Evolutionary conservation across 2,113 vertebrate genomes (phyloP).

Genomic region (Perognathus longimembris): DNA sequence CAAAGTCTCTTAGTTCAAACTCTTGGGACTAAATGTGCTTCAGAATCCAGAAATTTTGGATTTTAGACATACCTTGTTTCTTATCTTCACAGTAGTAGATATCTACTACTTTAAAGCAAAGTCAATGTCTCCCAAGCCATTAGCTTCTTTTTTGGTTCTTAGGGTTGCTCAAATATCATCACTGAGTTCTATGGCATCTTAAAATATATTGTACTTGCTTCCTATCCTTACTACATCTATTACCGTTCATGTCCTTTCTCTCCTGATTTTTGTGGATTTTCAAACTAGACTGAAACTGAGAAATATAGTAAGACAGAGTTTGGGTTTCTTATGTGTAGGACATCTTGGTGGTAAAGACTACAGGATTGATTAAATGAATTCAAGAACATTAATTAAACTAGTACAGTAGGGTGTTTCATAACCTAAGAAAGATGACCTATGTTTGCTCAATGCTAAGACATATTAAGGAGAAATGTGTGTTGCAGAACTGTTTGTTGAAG

Average conservation of each 20-base stretch:
- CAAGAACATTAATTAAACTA: too few relatives aligned
- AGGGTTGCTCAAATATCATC: not conserved
- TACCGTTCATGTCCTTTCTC: not conserved
- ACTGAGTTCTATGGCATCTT: not conserved
- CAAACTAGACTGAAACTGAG: not conserved
- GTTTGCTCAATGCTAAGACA: not conserved
- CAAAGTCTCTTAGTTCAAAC: not conserved
- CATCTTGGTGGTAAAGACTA: not conserved
- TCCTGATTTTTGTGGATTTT: not conserved
- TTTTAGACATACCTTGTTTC: not conserved
- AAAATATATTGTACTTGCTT: not conserved
- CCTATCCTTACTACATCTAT: not conserved
- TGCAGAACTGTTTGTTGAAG: not conserved
- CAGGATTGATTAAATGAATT: not conserved
- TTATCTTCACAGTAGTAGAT: not conserved
- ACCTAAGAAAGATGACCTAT: not conserved
- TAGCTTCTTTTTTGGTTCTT: not conserved
- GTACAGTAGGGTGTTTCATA: not conserved
- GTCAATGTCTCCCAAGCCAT: not conserved
- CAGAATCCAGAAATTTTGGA: not conserved
- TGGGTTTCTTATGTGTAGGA: not conserved
- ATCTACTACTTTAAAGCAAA: not conserved
- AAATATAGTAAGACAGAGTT: not conserved
- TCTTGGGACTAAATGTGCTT: not conserved
- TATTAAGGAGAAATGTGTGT: slow-evolving; percentile 7